A percentile compares a stretch with the other conserved stretches of the same genome.
phyloP scores from a whole-genome alignment of 2,113 vertebrate species.

The Octodon degus region DNA sequence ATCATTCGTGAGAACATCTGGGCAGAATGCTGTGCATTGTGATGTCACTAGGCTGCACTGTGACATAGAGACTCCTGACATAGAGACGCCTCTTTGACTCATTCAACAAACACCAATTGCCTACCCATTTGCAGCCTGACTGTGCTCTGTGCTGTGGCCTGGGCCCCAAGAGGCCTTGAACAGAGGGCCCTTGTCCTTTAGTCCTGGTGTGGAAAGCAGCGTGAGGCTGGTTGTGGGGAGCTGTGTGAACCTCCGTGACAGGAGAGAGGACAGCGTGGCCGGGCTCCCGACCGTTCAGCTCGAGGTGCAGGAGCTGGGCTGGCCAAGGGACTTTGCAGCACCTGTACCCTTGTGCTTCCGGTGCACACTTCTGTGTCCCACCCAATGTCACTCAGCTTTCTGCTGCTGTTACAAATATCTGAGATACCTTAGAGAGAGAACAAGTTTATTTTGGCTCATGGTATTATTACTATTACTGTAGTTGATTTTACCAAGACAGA shows the following conservation, averaged over 20 bases:
- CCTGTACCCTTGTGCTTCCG: background rate
- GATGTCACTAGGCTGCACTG: slow-evolving; percentile 43
- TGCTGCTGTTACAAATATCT: background rate
- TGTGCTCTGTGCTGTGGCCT: background rate
- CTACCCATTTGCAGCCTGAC: background rate
- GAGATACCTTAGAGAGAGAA: background rate
- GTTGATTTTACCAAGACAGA: background rate
- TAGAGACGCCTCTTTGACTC: background rate
- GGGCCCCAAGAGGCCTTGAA: background rate
- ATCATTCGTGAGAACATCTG: background rate
- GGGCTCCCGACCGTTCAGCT: background rate
- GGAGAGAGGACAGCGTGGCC: accelerated
- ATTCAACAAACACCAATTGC: background rate
- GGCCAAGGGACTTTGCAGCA: background rate
- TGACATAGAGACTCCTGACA: background rate
- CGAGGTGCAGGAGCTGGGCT: background rate
- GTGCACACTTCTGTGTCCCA: accelerated
- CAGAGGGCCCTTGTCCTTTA: background rate
- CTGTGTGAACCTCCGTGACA: accelerated
- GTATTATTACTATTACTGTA: background rate
- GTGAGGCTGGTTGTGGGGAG: background rate
- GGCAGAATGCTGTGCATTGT: background rate
- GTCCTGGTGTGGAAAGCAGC: background rate
- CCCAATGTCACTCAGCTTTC: background rate
- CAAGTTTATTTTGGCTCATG: background rate